Conservation (phyloP, 2,797 vertebrate genomes). For the Heteromormyrus szaboi region DNA sequence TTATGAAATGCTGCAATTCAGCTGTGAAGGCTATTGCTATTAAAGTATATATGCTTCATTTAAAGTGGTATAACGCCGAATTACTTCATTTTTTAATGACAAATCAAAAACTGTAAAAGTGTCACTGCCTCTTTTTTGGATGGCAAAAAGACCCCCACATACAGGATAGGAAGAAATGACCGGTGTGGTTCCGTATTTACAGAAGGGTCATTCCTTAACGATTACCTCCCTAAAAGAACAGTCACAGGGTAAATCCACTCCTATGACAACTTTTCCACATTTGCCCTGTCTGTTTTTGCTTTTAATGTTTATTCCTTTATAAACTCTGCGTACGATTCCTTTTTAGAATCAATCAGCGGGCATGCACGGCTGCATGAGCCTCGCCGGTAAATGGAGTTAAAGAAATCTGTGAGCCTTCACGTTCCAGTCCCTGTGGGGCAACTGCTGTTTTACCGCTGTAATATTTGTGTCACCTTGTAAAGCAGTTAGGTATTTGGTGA, state of each 20-base stretch:
- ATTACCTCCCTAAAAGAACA: not conserved
- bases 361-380: not conserved
- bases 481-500: not conserved
- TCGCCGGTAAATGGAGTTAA: not conserved
- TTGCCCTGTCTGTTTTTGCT: not conserved
- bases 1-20: slow-evolving; percentile 5
- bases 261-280: not conserved
- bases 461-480: not conserved
- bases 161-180: not conserved
- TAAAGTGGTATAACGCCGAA: slow-evolving; percentile 40
- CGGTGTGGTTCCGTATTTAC: not conserved
- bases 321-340: not conserved
- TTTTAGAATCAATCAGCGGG: not conserved
- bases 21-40: not conserved
- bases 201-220: slow-evolving; percentile 8
- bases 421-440: not conserved
- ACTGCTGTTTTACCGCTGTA: not conserved
- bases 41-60: slow-evolving; percentile 45
- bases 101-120: slow-evolving; percentile 9
- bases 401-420: not conserved
- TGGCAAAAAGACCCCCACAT: not conserved
- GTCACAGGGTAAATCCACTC: not conserved
- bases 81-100: slow-evolving; percentile 40
- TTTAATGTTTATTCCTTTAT: slow-evolving; percentile 2
- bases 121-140: slow-evolving; percentile 4